phyloP scores from a whole-genome alignment of 2,113 vertebrate species.

The Aix galericulata region DNA sequence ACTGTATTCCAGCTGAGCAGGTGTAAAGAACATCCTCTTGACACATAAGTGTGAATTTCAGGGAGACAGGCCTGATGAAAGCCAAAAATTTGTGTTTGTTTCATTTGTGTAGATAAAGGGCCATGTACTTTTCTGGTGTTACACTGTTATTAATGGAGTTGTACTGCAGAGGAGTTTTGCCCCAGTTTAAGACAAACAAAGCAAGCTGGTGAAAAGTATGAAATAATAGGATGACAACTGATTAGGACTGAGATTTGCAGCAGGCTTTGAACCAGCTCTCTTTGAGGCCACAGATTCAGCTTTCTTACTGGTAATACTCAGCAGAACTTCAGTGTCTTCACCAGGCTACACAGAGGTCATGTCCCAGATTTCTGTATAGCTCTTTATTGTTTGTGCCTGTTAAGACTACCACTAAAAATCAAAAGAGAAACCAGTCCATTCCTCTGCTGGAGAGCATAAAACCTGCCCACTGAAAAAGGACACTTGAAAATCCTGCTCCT shows the following conservation, averaged over 20 bases:
- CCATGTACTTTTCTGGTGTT: rapidly evolving
- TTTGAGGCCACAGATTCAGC: background rate
- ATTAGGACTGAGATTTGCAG: background rate
- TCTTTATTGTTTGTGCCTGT: slow-evolving; percentile 15
- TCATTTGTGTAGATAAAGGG: slow-evolving; percentile 1
- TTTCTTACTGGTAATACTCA: background rate
- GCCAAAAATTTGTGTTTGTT: background rate
- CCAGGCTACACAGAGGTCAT: background rate
- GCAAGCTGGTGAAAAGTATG: background rate
- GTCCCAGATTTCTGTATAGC: background rate
- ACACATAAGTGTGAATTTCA: slow-evolving; percentile 62
- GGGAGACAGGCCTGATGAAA: slow-evolving; percentile 26
- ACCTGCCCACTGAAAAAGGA: slow-evolving; percentile 30
- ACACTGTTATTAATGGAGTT: background rate
- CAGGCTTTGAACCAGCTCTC: background rate
- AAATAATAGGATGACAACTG: background rate
- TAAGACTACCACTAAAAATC: slow-evolving; percentile 34
- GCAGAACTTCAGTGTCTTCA: slow-evolving; percentile 18
- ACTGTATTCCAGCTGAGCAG: slow-evolving; percentile 56
- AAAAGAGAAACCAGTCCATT: slow-evolving; percentile 20
- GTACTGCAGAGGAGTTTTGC: background rate
- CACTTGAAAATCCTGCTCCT: slow-evolving; percentile 39
- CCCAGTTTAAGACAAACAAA: background rate
- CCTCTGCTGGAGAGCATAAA: slow-evolving; percentile 21
- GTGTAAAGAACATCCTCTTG: slow-evolving; percentile 54